Evolutionary conservation across 2,888 invertebrate species (phyloP), one percentile per base, ranked within the genome.

Genomic region (Lapara coniferarum): DNA sequence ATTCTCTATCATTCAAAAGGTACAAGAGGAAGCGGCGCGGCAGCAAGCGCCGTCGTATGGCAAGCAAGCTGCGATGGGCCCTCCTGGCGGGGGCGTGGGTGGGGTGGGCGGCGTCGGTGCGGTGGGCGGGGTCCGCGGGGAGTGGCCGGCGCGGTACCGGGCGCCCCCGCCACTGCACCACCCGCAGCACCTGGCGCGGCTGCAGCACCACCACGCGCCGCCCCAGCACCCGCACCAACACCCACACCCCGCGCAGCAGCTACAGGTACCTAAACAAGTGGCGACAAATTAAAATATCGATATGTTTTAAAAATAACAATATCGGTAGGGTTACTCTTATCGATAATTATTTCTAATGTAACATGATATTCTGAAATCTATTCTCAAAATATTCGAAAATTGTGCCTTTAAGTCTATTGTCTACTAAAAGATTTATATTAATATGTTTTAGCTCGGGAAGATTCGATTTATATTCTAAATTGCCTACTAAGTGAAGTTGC

Each of bases 1-100:
- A 44, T 2, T 30, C 13, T 37, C 10, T 16, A 44, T 30, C 10
- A 44, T 19, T 46, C 3, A 19, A 46, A 96, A 97, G 94, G 96
- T 98, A 5, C 98, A 98, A 87, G 98, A 98, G 84, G 98, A 98
- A 85, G 98, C 98, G 67, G 98, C 98, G 10, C 94, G 98, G 59
- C 98, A 98, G 85, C 97, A 97, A 86, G 97, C 96, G 66, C 97
- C 97, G 52, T 97, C 97, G 79, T 97, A 97, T 82, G 97, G 97
- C 75, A 97, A 98, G 89, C 96, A 96, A 53, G 88, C 86, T 86
- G 89, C 88, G 88, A 86, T 95, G 95, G 89, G 89, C 67, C 86
- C 87, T 49, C 86, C 85, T 67, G 85, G 81, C 71, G 82, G 83
- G 71, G 82, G 80, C 79, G 74, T 77, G 89, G 85, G 78, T 76